Percentiles rank a stretch among this genome's conserved stretches.
These are phyloP conservation scores for Tanytarsus gracilentus DNA, from an alignment of 2,888 invertebrate species.

Conservation along the genomic window DNA sequence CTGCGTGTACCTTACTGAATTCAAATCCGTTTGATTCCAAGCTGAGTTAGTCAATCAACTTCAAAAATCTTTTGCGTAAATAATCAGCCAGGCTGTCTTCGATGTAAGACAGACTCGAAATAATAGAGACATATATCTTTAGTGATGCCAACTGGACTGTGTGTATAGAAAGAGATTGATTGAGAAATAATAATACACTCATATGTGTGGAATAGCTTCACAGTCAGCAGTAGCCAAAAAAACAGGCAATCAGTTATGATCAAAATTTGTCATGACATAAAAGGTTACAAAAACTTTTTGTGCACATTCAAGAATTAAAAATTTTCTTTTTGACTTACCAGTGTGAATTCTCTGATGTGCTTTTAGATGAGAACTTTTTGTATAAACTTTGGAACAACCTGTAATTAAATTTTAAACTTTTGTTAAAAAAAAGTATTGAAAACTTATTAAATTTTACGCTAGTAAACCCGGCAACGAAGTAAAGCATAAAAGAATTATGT, in stretches of 20 bases:
- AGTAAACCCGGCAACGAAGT: neutral
- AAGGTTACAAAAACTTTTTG: neutral
- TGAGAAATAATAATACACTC: slow-evolving; percentile 1
- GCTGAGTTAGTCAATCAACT: too few relatives aligned
- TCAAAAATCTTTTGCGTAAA: too few relatives aligned
- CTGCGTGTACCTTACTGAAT: too few relatives aligned
- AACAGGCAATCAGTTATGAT: neutral
- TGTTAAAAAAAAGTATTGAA: too few relatives aligned
- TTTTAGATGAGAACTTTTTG: slow-evolving; percentile 95
- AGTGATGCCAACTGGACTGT: too few relatives aligned
- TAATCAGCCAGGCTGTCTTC: too few relatives aligned
- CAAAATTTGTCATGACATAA: neutral
- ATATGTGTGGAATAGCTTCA: too few relatives aligned
- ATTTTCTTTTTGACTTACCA: slow-evolving; percentile 54
- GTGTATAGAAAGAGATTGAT: neutral
- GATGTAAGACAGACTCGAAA: too few relatives aligned
- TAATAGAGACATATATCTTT: too few relatives aligned
- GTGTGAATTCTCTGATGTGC: slow-evolving; percentile 97
- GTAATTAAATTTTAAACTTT: slow-evolving; percentile 41
- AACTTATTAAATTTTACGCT: neutral
- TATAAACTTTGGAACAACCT: slow-evolving; percentile 96
- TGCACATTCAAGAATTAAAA: neutral
- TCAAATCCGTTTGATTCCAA: too few relatives aligned
- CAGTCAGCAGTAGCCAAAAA: too few relatives aligned
- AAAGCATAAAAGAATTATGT: slow-evolving; percentile 6